Evolutionary conservation across 2,888 invertebrate genomes (phyloP).

Genomic region (Perizoma flavofasciatum): DNA sequence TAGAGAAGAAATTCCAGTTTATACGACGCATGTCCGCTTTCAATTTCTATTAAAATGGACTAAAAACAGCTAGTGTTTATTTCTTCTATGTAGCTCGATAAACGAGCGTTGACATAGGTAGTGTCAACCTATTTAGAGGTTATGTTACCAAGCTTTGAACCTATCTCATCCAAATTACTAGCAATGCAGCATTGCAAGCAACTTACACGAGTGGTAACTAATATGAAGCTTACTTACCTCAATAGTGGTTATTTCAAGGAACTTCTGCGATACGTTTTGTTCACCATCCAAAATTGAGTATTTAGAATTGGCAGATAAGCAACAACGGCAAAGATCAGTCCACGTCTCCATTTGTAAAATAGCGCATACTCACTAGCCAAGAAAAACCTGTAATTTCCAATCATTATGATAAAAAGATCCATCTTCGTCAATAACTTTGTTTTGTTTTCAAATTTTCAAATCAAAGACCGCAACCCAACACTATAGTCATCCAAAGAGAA

Average conservation of each 20-base stretch:
- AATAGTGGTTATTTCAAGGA: constrained; percentile 70
- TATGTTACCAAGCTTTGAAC: not conserved
- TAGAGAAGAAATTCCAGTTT: no score
- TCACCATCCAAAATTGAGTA: constrained; percentile 70
- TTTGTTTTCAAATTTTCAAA: constrained; percentile 44
- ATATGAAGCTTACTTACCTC: constrained; percentile 52
- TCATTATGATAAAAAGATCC: constrained; percentile 51
- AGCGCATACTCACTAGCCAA: constrained; percentile 60
- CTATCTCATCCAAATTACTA: no score
- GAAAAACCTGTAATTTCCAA: constrained; percentile 65
- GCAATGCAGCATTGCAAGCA: no score
- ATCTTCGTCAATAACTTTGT: constrained; percentile 65
- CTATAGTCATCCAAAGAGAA: constrained; percentile 71
- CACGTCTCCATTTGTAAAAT: constrained; percentile 73
- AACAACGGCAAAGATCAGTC: constrained; percentile 77
- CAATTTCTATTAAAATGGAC: no score
- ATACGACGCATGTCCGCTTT: no score
- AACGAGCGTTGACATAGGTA: not conserved
- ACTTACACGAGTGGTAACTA: no score
- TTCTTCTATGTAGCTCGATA: no score
- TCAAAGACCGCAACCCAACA: constrained; percentile 67
- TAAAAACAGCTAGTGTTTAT: no score
- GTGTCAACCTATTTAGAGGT: constrained; percentile 3
- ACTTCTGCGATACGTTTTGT: constrained; percentile 65
- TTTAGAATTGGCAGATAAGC: constrained; percentile 69